These are phyloP conservation scores for Amblyjoppa fuscipennis DNA, from an alignment of 2,888 invertebrate species.

Conservation along the genomic window DNA sequence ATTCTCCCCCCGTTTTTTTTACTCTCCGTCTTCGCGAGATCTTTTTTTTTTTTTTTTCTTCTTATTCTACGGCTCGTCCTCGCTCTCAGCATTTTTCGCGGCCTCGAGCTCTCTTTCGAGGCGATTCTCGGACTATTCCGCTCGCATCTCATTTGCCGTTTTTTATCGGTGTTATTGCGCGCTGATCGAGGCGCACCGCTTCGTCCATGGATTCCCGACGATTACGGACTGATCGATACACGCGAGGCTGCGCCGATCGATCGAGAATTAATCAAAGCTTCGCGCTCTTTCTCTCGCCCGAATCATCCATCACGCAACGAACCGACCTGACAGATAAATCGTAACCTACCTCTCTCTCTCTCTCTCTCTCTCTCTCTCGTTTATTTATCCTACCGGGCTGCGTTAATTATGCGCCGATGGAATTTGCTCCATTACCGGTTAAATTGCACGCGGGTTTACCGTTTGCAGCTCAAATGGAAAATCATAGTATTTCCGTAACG, in stretches of 20 bases:
- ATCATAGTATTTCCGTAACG: neutral
- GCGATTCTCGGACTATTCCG: constrained; percentile 24
- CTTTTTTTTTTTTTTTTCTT: constrained; percentile 13
- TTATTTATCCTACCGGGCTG: neutral
- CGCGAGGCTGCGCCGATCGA: constrained; percentile 15
- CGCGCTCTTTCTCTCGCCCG: constrained; percentile 35
- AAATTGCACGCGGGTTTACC: constrained; percentile 25
- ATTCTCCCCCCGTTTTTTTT: constrained; percentile 15
- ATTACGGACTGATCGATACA: constrained; percentile 35
- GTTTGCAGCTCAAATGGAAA: constrained; percentile 19
- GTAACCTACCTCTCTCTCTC: neutral
- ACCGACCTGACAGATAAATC: constrained; percentile 27
- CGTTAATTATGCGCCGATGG: constrained; percentile 31
- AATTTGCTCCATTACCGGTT: constrained; percentile 19
- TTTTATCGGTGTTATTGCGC: neutral
- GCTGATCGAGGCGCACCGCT: neutral
- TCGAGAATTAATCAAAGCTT: constrained; percentile 46
- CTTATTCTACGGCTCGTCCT: constrained; percentile 8
- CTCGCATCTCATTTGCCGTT: constrained; percentile 25
- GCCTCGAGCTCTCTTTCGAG: constrained; percentile 25
- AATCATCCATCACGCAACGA: constrained; percentile 42
- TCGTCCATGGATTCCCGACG: constrained; percentile 35
- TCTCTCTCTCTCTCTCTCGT: neutral
- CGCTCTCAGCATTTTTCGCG: constrained; percentile 34
- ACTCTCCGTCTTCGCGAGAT: neutral